Evolutionary conservation across 2,888 invertebrate genomes (phyloP).

Genomic region (Stomorhina lunata): DNA sequence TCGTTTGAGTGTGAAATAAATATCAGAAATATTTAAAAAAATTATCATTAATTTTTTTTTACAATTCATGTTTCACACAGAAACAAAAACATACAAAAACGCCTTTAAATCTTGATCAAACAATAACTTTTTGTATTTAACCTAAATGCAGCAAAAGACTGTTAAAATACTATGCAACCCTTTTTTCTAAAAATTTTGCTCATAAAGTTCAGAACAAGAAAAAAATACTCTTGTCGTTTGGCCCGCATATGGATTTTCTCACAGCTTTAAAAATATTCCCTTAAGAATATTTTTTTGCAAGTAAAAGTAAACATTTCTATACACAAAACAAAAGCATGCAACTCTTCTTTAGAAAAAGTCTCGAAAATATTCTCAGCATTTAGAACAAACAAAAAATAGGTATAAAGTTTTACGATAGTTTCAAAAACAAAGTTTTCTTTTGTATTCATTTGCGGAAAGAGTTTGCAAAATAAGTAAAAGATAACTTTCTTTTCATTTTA

Average conservation of each 20-base stretch:
- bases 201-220: constrained; percentile 20
- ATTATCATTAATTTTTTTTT: background rate
- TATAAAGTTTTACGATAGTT: constrained; percentile 2
- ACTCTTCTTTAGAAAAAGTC: constrained; percentile 20
- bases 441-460: constrained; percentile 11
- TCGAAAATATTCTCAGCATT: constrained; percentile 41
- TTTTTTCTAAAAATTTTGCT: background rate
- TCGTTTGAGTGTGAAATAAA: background rate
- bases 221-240: constrained; percentile 28
- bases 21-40: background rate
- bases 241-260: constrained; percentile 45
- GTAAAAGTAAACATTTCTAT: background rate
- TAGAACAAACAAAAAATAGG: constrained; percentile 5
- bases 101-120: constrained; percentile 17
- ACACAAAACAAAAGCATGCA: constrained; percentile 27
- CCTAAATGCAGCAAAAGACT: background rate
- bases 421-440: constrained; percentile 29
- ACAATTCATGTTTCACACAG: background rate
- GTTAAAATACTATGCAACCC: constrained; percentile 16
- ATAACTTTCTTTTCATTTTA: constrained; percentile 46
- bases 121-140: background rate
- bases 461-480: constrained; percentile 13
- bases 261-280: background rate
- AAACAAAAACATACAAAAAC: background rate
- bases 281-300: background rate